phyloP scores from a whole-genome alignment of 1,140 invertebrate species.

The Magallana ariakensis region DNA sequence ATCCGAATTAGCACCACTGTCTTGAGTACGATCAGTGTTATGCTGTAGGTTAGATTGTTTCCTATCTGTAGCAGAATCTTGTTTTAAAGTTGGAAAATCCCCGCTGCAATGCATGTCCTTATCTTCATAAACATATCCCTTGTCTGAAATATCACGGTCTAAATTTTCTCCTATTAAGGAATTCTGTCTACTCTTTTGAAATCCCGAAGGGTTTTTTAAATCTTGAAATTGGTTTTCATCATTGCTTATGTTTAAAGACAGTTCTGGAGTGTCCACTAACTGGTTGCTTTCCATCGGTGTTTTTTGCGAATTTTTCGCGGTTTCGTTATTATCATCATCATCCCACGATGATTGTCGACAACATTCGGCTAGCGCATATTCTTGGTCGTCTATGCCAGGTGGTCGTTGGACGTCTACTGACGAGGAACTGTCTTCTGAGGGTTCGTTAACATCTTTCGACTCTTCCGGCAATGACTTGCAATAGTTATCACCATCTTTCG shows the following conservation, averaged over 20 bases:
- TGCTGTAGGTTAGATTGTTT: background rate
- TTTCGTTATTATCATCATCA: no score
- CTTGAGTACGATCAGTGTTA: no score
- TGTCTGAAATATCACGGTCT: background rate
- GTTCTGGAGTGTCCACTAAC: background rate
- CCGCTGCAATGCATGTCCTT: background rate
- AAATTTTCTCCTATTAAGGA: background rate
- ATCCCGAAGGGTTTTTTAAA: background rate
- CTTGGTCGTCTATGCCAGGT: no score
- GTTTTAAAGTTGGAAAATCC: background rate
- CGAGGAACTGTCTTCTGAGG: no score
- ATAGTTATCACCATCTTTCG: background rate
- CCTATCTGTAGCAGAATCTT: background rate
- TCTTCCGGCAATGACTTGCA: background rate
- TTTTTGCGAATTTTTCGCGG: background rate
- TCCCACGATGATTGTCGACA: no score
- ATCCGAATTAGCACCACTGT: no score
- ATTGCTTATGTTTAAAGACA: background rate
- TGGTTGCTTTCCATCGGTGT: background rate
- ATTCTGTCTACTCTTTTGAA: background rate
- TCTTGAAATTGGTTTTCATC: background rate
- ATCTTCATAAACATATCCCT: background rate
- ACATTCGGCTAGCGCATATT: no score
- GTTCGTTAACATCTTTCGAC: no score
- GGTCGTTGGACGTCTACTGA: no score